Conservation (phyloP, 2,113 vertebrate species). For the Entomyzon cyanotis region DNA sequence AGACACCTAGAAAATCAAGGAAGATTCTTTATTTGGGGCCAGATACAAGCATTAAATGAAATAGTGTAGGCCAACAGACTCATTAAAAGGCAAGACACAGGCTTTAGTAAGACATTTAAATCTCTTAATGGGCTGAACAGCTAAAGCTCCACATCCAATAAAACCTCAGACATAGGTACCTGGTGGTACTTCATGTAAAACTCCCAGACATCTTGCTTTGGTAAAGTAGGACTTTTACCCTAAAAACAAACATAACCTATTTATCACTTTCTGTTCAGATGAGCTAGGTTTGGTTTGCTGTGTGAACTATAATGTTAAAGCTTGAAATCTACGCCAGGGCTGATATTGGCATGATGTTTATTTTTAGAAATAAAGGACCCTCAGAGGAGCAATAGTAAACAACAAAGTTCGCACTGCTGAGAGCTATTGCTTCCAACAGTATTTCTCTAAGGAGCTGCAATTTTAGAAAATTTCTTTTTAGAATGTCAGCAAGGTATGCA, state of each 20-base stretch:
- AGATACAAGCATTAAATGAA: constrained; percentile 47
- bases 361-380: background rate
- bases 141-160: background rate
- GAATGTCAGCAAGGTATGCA: background rate
- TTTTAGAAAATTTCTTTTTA: background rate
- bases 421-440: background rate
- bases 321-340: background rate
- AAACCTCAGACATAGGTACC: background rate
- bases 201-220: background rate
- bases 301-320: background rate
- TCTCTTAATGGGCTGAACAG: background rate
- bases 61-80: background rate
- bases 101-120: constrained; percentile 37
- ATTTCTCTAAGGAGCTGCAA: background rate
- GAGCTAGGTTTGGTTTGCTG: background rate
- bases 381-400: background rate
- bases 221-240: background rate
- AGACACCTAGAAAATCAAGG: background rate
- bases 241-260: background rate
- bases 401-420: background rate
- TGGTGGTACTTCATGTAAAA: background rate
- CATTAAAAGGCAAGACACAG: constrained; percentile 23
- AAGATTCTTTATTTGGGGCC: constrained; percentile 45
- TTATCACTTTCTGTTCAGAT: background rate
- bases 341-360: background rate